A percentile compares a stretch with the other conserved stretches of the same genome.
These are phyloP conservation scores for Spisula subtruncata DNA, from an alignment of 2,888 invertebrate species.

Conservation along the genomic window DNA sequence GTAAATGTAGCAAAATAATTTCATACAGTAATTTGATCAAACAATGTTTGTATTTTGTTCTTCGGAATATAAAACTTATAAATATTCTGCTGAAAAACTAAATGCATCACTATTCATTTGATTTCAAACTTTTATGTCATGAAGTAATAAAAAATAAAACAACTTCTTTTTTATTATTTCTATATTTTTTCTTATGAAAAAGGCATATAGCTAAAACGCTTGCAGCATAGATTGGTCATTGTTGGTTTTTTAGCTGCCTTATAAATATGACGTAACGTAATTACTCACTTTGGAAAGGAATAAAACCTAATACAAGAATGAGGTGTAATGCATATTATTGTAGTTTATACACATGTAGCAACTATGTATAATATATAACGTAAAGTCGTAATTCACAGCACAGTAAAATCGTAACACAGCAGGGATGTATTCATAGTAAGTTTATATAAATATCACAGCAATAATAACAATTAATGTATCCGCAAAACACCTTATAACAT, in stretches of 20 bases:
- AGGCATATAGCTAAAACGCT: too few species aligned
- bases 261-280: too few species aligned
- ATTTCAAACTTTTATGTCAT: background rate
- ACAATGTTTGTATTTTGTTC: too few species aligned
- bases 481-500: background rate
- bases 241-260: too few species aligned
- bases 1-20: too few species aligned
- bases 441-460: background rate
- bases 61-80: too few species aligned
- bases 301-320: background rate
- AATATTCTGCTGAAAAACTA: too few species aligned
- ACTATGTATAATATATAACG: background rate
- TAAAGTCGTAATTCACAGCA: background rate
- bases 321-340: background rate
- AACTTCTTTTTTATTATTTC: too few species aligned
- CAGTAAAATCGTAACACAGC: conserved; percentile 19
- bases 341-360: background rate
- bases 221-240: too few species aligned
- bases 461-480: background rate
- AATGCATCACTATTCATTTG: too few species aligned
- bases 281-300: background rate
- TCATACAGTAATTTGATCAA: too few species aligned
- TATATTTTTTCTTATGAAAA: too few species aligned
- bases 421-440: background rate
- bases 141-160: background rate